Evolutionary conservation across 2,888 invertebrate genomes (phyloP), one percentile per base, ranked within the genome.

Genomic region (Cryptus armator): DNA sequence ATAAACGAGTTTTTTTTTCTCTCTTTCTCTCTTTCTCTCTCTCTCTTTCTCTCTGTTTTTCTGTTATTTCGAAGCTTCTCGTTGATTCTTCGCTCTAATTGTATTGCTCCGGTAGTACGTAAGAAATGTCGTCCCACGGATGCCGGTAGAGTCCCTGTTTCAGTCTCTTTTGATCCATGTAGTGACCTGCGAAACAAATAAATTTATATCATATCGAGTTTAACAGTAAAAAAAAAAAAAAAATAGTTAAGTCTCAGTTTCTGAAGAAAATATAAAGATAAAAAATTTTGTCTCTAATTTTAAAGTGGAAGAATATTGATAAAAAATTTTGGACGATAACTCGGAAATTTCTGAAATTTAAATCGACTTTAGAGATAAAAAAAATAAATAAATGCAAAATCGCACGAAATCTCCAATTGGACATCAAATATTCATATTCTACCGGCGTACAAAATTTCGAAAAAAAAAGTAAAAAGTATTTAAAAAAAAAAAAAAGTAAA

Each of bases 61-160:
- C 68, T 76, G 16, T 51, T 68, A 19, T 5, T 56, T 14, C 43
- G 12, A 24, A 29, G 51, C 9, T 53, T 67, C 68, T 16, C 16
- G 3, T 9, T 14, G 68, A 12, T 12, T n/a, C 43, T 79, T 81
- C 10, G 46, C 12, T 80, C 90, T 91, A 94, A 88, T 95, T 94
- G 92, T 96, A 96, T 91, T 96, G 96, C 90, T 97, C 97, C 5
- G 97, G 97, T 92, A 98, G 94, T 85, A 97, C 96, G 93, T 97
- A 97, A 0, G 97, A 97, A 94, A 99, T 99, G 94, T 99, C 99
- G 93, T 99, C 99, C 99, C 99, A 99, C 0, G 99, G 99, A 94
- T 99, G 99, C 90, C 99, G 97, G 95, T 99, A 99, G 4, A 99
- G 95, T 7, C 99, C 99, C 95, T 99, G 99, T 93, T 99, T 99